Percentiles rank a stretch among this genome's conserved stretches.
phyloP scores from a whole-genome alignment of 2,888 invertebrate species.

The Cantharis rustica region DNA sequence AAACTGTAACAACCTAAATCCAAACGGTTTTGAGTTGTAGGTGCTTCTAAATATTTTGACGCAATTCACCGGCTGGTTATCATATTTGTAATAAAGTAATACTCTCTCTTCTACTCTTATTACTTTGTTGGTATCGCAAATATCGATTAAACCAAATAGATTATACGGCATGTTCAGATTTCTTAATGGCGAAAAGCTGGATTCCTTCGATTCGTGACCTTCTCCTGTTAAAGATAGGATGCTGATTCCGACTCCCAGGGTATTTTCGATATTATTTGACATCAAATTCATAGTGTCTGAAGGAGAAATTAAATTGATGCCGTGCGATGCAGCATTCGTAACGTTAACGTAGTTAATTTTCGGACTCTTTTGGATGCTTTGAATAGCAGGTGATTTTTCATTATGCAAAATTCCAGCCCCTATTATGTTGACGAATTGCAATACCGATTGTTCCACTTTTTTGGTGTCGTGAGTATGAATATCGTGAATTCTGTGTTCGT shows the following conservation, averaged over 20 bases:
- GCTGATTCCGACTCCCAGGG: slow-evolving; percentile 88
- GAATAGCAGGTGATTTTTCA: slow-evolving; percentile 91
- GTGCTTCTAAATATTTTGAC: slow-evolving; percentile 94
- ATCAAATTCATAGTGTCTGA: slow-evolving; percentile 78
- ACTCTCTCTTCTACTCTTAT: slow-evolving; percentile 88
- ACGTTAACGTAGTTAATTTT: slow-evolving; percentile 81
- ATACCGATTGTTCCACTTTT: slow-evolving; percentile 72
- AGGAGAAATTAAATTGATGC: slow-evolving; percentile 89
- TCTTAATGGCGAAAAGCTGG: slow-evolving; percentile 86
- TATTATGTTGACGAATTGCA: slow-evolving; percentile 80
- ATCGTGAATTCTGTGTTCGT: slow-evolving; percentile 81
- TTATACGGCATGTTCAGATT: slow-evolving; percentile 85
- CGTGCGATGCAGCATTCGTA: slow-evolving; percentile 84
- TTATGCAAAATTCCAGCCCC: slow-evolving; percentile 96
- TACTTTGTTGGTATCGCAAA: slow-evolving; percentile 94
- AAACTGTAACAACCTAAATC: slow-evolving; percentile 87
- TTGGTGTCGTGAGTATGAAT: slow-evolving; percentile 76
- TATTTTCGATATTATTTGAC: slow-evolving; percentile 75
- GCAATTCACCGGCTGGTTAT: slow-evolving; percentile 94
- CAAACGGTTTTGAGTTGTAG: slow-evolving; percentile 84
- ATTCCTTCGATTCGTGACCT: slow-evolving; percentile 83
- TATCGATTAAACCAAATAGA: slow-evolving; percentile 92
- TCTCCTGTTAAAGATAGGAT: slow-evolving; percentile 92
- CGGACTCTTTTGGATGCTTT: slow-evolving; percentile 88
- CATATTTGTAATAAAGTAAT: slow-evolving; percentile 94